A percentile compares a stretch with the other conserved stretches of the same genome.
phyloP scores from a whole-genome alignment of 2,113 vertebrate genomes.

The Callospermophilus lateralis region DNA sequence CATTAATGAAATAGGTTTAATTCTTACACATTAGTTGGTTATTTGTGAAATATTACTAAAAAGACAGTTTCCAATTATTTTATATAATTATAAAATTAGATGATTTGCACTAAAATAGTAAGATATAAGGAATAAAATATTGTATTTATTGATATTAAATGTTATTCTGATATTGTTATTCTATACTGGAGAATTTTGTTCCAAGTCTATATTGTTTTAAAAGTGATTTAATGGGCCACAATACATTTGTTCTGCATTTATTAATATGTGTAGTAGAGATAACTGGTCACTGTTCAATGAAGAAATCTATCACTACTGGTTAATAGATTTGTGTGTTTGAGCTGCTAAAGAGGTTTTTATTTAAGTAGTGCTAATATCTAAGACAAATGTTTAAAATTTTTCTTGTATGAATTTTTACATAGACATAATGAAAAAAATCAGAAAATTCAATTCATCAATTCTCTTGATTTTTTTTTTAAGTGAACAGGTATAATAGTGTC shows the following conservation, averaged over 20 bases:
- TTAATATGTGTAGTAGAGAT: slow-evolving; percentile 58
- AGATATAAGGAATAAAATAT: slow-evolving; percentile 46
- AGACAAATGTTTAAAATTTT: slow-evolving; percentile 35
- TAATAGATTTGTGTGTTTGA: slow-evolving; percentile 56
- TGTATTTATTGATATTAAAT: slow-evolving; percentile 67
- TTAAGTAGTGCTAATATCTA: slow-evolving; percentile 61
- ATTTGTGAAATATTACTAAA: slow-evolving; percentile 35
- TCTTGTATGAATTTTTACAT: background rate
- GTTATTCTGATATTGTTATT: slow-evolving; percentile 50
- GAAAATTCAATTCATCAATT: background rate
- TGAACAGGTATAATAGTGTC: background rate
- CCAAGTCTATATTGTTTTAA: slow-evolving; percentile 64
- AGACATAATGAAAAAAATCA: slow-evolving; percentile 1
- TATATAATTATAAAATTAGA: slow-evolving; percentile 61
- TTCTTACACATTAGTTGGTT: slow-evolving; percentile 39
- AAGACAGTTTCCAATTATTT: slow-evolving; percentile 53
- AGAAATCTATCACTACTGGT: background rate
- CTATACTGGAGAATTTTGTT: slow-evolving; percentile 52
- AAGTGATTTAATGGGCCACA: slow-evolving; percentile 11
- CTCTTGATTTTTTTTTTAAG: background rate
- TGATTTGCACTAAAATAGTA: slow-evolving; percentile 44
- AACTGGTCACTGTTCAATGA: slow-evolving; percentile 9
- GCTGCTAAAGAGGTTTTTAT: slow-evolving; percentile 35
- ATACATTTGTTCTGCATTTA: background rate
- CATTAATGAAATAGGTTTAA: slow-evolving; percentile 49